Conservation (phyloP, 2,888 invertebrate species). For the Hirtodrosophila cameraria region DNA sequence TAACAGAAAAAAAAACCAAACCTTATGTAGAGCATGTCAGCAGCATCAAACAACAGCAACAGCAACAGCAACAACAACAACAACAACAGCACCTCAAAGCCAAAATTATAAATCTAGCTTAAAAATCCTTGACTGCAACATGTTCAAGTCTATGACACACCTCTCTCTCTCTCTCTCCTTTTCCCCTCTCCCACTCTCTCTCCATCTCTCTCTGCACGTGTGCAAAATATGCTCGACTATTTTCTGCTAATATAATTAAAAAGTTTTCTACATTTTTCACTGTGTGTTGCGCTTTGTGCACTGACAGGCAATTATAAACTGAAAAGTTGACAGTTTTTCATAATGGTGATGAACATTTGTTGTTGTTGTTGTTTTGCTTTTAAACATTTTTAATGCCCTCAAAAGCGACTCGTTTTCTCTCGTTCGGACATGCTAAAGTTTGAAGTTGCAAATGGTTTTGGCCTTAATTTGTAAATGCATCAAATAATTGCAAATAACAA, state of each 20-base stretch:
- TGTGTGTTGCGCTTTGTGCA: conserved; percentile 37
- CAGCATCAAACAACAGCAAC: conserved; percentile 38
- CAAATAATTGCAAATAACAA: not conserved
- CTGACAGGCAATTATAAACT: conserved; percentile 62
- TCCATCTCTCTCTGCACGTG: conserved; percentile 4
- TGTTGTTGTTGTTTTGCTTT: not conserved
- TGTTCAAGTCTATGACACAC: too few species aligned
- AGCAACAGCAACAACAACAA: too few species aligned
- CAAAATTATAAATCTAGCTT: conserved; percentile 32
- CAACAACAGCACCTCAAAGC: conserved; percentile 19
- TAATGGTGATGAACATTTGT: conserved; percentile 6
- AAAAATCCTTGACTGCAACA: conserved; percentile 57
- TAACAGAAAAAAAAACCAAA: conserved; percentile 17
- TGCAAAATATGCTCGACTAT: conserved; percentile 50
- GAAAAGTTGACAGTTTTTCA: conserved; percentile 53
- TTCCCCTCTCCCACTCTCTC: too few species aligned
- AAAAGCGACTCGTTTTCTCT: not conserved
- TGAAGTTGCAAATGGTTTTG: not conserved
- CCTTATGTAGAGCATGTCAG: conserved; percentile 58
- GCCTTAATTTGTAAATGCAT: not conserved
- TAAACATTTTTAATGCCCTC: not conserved
- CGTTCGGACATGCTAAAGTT: not conserved
- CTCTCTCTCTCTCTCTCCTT: not conserved
- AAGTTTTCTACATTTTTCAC: conserved; percentile 58
- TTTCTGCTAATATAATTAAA: conserved; percentile 71